Percentiles rank a stretch among this genome's conserved stretches.
These are phyloP conservation scores for Drosophila mimica DNA, from an alignment of 2,888 invertebrate species.

Conservation along the genomic window DNA sequence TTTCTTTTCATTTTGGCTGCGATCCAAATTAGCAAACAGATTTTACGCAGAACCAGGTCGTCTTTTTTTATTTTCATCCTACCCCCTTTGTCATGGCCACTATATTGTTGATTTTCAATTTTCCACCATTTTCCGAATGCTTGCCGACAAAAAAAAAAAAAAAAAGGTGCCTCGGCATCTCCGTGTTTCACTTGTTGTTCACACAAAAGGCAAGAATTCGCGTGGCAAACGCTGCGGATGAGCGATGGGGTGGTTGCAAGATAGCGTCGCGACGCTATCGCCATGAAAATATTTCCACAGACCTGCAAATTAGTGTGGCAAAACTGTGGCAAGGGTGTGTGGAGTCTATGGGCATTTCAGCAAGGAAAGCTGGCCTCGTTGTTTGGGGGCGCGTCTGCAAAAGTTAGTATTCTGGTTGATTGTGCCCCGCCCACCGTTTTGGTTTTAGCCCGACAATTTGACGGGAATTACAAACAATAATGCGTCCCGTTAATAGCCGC, in stretches of 20 bases:
- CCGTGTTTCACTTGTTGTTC: constrained; percentile 26
- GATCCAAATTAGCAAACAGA: constrained; percentile 73
- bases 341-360: constrained; percentile 23
- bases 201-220: constrained; percentile 18
- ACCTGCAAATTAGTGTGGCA: constrained; percentile 40
- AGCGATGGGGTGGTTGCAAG: constrained; percentile 41
- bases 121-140: constrained; percentile 49
- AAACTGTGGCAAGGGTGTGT: constrained; percentile 2
- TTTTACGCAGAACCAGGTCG: constrained; percentile 54
- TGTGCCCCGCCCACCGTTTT: constrained; percentile 29
- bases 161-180: constrained; percentile 5
- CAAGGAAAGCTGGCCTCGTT: constrained; percentile 27
- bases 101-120: constrained; percentile 67
- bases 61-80: constrained; percentile 13
- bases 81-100: constrained; percentile 15
- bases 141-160: constrained; percentile 39
- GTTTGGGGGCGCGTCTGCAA: constrained; percentile 43
- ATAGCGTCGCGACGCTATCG: constrained; percentile 3
- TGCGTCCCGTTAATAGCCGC: constrained; percentile 64
- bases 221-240: constrained; percentile 54
- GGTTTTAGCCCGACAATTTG: constrained; percentile 27
- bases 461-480: constrained; percentile 64
- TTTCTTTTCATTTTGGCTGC: constrained; percentile 68
- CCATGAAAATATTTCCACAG: constrained; percentile 41
- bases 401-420: constrained; percentile 36